Evolutionary conservation across 2,888 invertebrate genomes (phyloP), one percentile per base, ranked within the genome.

Genomic region (Malachius bipustulatus): DNA sequence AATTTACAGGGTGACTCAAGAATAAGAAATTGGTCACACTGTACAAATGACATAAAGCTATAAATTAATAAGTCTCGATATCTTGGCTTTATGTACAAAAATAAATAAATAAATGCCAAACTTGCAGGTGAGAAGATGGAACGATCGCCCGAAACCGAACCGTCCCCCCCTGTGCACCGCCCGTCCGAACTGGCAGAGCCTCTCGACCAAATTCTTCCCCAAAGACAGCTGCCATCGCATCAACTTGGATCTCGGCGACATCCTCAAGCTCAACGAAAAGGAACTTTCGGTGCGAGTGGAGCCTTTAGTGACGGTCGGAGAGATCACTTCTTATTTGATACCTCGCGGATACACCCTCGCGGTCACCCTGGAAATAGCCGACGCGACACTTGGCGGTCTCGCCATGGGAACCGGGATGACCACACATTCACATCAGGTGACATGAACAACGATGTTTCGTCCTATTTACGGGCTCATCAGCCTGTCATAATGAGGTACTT

Each of bases 321-420:
- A 76, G 33, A 71, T 77, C 30, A 77, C 76, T 0, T 64, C 69
- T 43, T 77, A 64, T 48, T 56, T 78, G 12, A 73, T 75, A 49
- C 75, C 75, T 1, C 70, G 59, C 50, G 77, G 78, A 0, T 79
- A 76, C 51, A 75, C 77, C 0, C 52, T 79, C 31, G 77, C 75
- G 2, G 76, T 78, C 2, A 77, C 76, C 16, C 66, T 78, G 31
- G 79, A 79, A 56, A 67, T 79, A 32, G 72, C 67, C 2, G 79
- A 79, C 54, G 78, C 78, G 13, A 78, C 78, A 3, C 59, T 77
- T 12, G 79, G 78, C 47, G 77, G 78, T 28, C 59, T 78, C 13
- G 78, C 78, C 0, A 65, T 79, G 53, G 78, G 76, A 9, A 73
- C 73, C 0, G 78, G 78, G n/a, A 79, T 79, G 78, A 78, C 78